Evolutionary conservation across 2,113 vertebrate genomes (phyloP).

Genomic region (Phyllopteryx taeniolatus): DNA sequence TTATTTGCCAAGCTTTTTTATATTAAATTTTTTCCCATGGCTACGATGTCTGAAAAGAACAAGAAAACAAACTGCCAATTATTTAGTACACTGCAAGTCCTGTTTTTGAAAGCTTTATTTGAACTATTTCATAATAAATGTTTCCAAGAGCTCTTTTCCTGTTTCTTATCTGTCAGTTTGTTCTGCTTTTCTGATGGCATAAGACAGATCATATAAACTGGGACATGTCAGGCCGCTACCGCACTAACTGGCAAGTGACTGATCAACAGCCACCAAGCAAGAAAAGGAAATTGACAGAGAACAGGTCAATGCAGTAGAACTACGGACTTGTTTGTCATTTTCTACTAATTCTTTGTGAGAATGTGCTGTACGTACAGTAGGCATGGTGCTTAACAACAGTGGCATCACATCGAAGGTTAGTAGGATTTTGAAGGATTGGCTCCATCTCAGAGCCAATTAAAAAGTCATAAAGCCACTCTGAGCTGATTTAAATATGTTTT

Average conservation of each 20-base stretch:
- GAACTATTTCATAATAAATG: constrained; percentile 82
- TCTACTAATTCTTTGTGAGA: background rate
- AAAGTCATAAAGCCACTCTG: too few species aligned
- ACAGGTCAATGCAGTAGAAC: background rate
- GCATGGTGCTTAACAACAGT: too few species aligned
- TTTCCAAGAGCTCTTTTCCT: constrained; percentile 69
- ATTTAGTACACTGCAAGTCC: constrained; percentile 58
- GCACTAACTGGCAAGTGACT: constrained; percentile 12
- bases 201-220: constrained; percentile 23
- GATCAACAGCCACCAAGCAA: constrained; percentile 31
- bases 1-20: constrained; percentile 46
- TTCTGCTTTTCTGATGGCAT: constrained; percentile 39
- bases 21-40: constrained; percentile 26
- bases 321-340: background rate
- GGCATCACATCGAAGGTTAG: too few species aligned
- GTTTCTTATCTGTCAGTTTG: constrained; percentile 59
- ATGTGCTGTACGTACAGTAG: too few species aligned
- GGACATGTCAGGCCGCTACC: constrained; percentile 28
- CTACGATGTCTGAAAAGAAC: constrained; percentile 69
- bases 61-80: constrained; percentile 39
- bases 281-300: constrained; percentile 3
- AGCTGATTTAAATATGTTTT: too few species aligned
- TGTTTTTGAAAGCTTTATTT: constrained; percentile 73
- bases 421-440: too few species aligned
- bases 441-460: too few species aligned